Base-by-base conservation (phyloP, 2,797 vertebrate genomes). In the Merluccius polli region DNA sequence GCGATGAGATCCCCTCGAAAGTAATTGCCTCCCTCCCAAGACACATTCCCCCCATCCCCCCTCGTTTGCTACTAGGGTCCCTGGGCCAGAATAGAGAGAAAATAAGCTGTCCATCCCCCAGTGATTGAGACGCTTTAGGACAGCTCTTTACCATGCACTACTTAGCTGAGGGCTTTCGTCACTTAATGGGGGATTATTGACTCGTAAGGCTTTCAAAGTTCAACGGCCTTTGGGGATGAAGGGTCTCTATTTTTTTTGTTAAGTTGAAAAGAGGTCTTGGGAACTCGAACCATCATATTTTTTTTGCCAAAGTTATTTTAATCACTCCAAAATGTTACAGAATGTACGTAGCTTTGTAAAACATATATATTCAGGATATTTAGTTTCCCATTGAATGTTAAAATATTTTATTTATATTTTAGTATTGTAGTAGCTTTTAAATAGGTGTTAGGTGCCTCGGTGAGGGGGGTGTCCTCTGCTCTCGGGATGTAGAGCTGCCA, bases 11-110 rank as follows among this genome's bases (percentile, higher is more conserved):
- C 79, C 82, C 83, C 87, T 90, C 82, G 88, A 85, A 88, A 85
- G 85, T 92, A 93, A 94, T 93, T 92, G 86, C 80, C 85, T 88
- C 70, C 81, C 78, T 80, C 86, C 82, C 78, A 78, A 82, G 86
- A 76, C 78, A 80, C 85, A 31, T 3, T 15, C 11, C 38, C 10
- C 12, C 10, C 11, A 11, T 31, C 30, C 10, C 10, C 85, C 75
- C 16, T 75, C 76, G 44, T 81, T 77, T 74, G 76, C 75, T 79
- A 67, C 82, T 78, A 87, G 86, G 86, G 86, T 82, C 88, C 48
- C 48, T 77, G 82, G 89, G 81, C 74, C 30, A 73, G 77, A 82
- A 77, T 78, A 41, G 72, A 81, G 83, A 85, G 70, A 84, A 59
- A 59, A 75, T 82, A 77, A 85, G 72, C 77, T 86, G 83, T 83